Base-by-base conservation (phyloP, 2,888 invertebrate species). In the Caenorhabditis macrosperma region DNA sequence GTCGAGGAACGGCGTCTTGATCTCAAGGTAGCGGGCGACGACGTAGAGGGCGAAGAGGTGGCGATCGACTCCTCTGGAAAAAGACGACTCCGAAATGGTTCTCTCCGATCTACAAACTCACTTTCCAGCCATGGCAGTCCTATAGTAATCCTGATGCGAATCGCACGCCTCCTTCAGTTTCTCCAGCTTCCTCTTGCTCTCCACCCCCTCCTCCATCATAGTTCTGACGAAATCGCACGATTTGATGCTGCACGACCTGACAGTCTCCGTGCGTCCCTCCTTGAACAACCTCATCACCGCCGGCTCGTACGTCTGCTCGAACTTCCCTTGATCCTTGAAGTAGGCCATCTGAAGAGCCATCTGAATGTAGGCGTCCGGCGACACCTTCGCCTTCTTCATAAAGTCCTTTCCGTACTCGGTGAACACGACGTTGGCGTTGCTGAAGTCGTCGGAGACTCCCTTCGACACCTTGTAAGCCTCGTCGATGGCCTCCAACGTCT, bases 41-140 rank as follows among this genome's bases (percentile, higher is more conserved):
- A 99, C 97, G 91, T 97, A 99, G 12, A 99, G 93, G 90, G 97
- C 97, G 93, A 99, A 99, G 44, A 99, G 92, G 91, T 99, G 98
- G 60, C 99, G 94, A 92, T 99, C 98, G 86, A 83, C 85, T n/a
- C 85, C 86, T 26, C 76, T 79, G 61, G 17, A 78, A 72, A n/a
- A 15, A 22, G 3, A 10, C 1, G 28, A 33, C 7, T 69, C 22
- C 17, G 7, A 12, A 26, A 46, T 26, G 20, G 41, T 9, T 4
- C 26, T 1, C 0, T 28, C 2, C n/a, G n/a, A 33, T 30, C 24
- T 24, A 4, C 15, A 48, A 61, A 64, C 64, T 78, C 97, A 97
- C 89, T 94, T 94, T 15, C 98, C 99, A 67, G 95, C 95, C 98
- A 99, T 99, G 2, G 97, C 96, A 92, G 97, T 95, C 90, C 97